Base-by-base conservation (phyloP, 2,797 vertebrate species). In the Alosa sapidissima region DNA sequence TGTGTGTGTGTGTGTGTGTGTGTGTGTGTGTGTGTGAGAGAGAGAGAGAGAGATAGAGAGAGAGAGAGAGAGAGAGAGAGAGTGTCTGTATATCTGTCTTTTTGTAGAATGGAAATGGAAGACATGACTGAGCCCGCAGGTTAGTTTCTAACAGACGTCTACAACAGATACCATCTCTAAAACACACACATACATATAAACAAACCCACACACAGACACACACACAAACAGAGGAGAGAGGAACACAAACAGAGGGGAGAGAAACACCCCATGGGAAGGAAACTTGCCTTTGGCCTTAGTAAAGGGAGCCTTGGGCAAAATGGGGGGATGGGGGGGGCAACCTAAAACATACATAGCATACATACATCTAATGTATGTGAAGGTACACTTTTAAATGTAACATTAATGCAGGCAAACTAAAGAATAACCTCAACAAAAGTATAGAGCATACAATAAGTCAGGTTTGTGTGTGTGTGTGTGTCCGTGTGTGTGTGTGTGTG, bases 61-160 rank as follows among this genome's bases (percentile, higher is more conserved):
- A 60, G 55, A 10, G 54, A 21, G 54, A 58, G 54, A 8, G 54
- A 58, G 54, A 58, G 54, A 58, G 54, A 1, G 54, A 7, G 2
- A 7, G 45, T 24, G 62, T 68, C 33, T 84, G 33, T 75, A 48
- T 75, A 51, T 81, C 81, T 82, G 81, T 82, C 19, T 21, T 87
- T 86, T 68, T 48, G 78, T 51, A 55, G 60, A 81, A 54, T 36
- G 36, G 21, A 62, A 85, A 47, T 48, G 84, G 52, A 45, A 54
- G 19, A 81, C 87, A 83, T 86, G 87, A 85, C 82, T 45, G 36
- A 85, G 83, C 85, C 45, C 87, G 86, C 86, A 83, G 68, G 82
- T 60, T 58, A 41, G 54, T 24, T 55, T 48, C n/a, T 54, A 87
- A 85, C 68, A 86, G 86, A 89, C 84, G 85, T 85, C 85, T 86